These are phyloP conservation scores for Notospermus geniculatus DNA, from an alignment of 1,140 invertebrate species.

Conservation along the genomic window DNA sequence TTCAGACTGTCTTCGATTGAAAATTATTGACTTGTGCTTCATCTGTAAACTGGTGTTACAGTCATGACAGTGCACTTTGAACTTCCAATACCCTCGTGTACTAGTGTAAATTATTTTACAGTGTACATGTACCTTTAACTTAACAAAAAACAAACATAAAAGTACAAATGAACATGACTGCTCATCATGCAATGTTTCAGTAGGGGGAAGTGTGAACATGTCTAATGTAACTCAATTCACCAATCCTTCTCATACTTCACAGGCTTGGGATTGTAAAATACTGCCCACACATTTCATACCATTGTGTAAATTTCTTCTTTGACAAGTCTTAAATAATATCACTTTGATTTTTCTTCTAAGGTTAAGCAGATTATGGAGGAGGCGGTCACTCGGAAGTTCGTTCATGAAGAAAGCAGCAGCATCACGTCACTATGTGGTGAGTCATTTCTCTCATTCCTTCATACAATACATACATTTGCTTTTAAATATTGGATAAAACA, in stretches of 20 bases:
- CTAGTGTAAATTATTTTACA: too few relatives aligned
- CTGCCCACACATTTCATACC: neutral
- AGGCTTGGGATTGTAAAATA: neutral
- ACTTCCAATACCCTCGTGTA: too few relatives aligned
- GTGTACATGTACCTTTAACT: too few relatives aligned
- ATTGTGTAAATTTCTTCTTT: neutral
- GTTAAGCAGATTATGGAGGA: constrained; percentile 93
- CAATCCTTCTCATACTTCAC: neutral
- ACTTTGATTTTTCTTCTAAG: constrained; percentile 46
- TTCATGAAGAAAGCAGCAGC: constrained; percentile 86
- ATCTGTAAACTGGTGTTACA: too few relatives aligned
- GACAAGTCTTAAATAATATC: neutral
- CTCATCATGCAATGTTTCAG: neutral
- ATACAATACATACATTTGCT: constrained; percentile 2
- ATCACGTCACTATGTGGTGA: constrained; percentile 82
- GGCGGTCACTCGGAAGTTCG: constrained; percentile 86
- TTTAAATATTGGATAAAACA: too few relatives aligned
- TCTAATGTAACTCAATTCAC: neutral
- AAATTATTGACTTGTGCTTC: too few relatives aligned
- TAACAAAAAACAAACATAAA: too few relatives aligned
- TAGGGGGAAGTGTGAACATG: neutral
- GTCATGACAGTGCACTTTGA: too few relatives aligned
- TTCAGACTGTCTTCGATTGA: too few relatives aligned
- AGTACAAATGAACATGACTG: neutral
- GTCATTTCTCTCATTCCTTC: constrained; percentile 18